These are phyloP conservation scores for Yponomeuta plumbellus DNA, from an alignment of 2,888 invertebrate genomes.

Conservation along the genomic window DNA sequence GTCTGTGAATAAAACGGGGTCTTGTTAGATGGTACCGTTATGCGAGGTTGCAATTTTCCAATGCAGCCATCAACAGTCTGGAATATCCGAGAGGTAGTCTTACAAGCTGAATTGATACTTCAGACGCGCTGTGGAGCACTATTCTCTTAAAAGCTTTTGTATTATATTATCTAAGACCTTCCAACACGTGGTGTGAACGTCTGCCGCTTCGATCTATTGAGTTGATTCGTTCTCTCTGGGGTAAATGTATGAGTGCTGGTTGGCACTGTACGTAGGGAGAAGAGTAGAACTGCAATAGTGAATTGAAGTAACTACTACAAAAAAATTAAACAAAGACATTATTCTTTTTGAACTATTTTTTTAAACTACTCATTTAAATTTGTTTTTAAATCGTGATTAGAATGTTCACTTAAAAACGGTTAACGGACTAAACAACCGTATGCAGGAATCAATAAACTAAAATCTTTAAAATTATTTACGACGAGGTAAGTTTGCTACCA, in stretches of 20 bases:
- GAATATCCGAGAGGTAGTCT: slow-evolving; percentile 61
- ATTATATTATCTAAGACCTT: slow-evolving; percentile 74
- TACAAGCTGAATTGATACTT: slow-evolving; percentile 74
- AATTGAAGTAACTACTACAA: neutral
- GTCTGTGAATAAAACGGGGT: slow-evolving; percentile 64
- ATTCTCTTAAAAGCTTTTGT: slow-evolving; percentile 75
- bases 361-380: no score
- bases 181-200: slow-evolving; percentile 66
- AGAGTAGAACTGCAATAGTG: slow-evolving; percentile 32
- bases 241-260: slow-evolving; percentile 44
- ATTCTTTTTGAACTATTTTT: no score
- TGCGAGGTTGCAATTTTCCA: slow-evolving; percentile 61
- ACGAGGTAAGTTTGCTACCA: no score
- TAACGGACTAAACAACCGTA: no score
- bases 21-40: slow-evolving; percentile 40
- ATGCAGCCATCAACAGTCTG: slow-evolving; percentile 63
- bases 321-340: neutral
- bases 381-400: no score
- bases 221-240: slow-evolving; percentile 59
- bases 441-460: no score
- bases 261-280: slow-evolving; percentile 35
- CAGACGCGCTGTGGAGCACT: slow-evolving; percentile 66
- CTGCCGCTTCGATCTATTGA: slow-evolving; percentile 66
- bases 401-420: no score
- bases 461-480: no score